Conservation (phyloP, 2,113 vertebrate genomes). For the Lathamus discolor region DNA sequence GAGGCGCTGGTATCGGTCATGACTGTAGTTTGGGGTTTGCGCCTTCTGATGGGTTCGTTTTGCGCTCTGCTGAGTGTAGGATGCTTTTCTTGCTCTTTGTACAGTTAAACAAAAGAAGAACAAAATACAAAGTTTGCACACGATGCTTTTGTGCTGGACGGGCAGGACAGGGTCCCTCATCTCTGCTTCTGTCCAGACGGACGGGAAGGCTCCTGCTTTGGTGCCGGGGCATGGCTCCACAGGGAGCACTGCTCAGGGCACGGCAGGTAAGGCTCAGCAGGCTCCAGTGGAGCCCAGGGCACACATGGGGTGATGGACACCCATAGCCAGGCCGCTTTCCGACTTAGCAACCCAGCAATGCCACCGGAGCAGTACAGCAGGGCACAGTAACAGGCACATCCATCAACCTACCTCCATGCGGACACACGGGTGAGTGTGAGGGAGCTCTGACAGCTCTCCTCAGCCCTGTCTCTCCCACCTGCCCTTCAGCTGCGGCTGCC, state of each 20-base stretch:
- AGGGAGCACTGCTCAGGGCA: not conserved
- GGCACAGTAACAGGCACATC: not conserved
- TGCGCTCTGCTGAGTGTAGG: not conserved
- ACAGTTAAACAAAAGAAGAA: conserved; percentile 18
- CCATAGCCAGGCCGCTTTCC: accelerated
- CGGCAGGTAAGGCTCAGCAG: not conserved
- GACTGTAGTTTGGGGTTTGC: not conserved
- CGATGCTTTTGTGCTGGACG: not conserved
- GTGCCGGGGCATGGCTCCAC: not conserved
- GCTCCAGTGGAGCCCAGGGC: not conserved
- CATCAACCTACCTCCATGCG: not conserved
- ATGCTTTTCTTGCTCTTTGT: conserved; percentile 59
- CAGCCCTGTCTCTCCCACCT: not conserved
- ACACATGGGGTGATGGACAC: not conserved
- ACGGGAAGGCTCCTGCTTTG: not conserved
- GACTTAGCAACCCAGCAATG: accelerated
- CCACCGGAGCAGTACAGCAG: accelerated
- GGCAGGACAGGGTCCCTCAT: not conserved
- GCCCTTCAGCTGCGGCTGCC: not conserved
- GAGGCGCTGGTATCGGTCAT: not conserved
- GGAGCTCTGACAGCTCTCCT: not conserved
- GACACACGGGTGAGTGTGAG: not conserved
- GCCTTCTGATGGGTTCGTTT: not conserved
- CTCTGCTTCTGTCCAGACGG: not conserved
- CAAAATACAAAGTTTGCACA: not conserved